Conservation (phyloP, 2,113 vertebrate genomes). For the Dolichallabes microphthalmus region DNA sequence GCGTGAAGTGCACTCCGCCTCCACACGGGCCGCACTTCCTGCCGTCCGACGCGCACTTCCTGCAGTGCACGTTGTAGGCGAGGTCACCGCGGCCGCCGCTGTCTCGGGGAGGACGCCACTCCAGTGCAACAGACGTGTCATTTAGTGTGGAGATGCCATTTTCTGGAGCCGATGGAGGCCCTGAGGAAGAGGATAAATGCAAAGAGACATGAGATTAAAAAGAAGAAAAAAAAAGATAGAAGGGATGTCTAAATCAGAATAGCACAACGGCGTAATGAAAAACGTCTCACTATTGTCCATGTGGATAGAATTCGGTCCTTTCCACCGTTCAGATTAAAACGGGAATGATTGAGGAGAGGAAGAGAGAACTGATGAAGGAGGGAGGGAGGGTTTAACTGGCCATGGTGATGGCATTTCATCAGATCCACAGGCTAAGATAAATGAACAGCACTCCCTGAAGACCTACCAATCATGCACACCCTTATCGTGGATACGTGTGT, state of each 20-base stretch:
- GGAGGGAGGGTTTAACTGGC: constrained; percentile 30
- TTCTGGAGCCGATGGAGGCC: constrained; percentile 76
- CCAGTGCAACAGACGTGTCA: constrained; percentile 78
- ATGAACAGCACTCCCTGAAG: constrained; percentile 33
- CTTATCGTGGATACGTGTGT: constrained; percentile 11
- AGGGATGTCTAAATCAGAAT: background rate
- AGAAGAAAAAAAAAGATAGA: background rate
- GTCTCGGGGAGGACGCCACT: constrained; percentile 77
- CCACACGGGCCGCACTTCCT: constrained; percentile 73
- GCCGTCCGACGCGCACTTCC: constrained; percentile 69
- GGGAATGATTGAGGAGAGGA: background rate
- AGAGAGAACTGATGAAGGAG: background rate
- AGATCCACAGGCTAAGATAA: constrained; percentile 35
- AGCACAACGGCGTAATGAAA: background rate
- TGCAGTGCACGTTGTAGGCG: constrained; percentile 77
- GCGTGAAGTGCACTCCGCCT: constrained; percentile 75
- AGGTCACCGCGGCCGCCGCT: constrained; percentile 74
- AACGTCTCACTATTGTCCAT: background rate
- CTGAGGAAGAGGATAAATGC: constrained; percentile 47
- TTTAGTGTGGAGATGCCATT: constrained; percentile 79
- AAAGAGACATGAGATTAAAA: background rate
- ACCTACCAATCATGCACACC: constrained; percentile 5
- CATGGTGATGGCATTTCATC: constrained; percentile 45
- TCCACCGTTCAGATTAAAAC: background rate
- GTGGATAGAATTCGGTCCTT: background rate